Evolutionary conservation across 1,140 invertebrate species (phyloP).

Genomic region (Gerris buenoi): DNA sequence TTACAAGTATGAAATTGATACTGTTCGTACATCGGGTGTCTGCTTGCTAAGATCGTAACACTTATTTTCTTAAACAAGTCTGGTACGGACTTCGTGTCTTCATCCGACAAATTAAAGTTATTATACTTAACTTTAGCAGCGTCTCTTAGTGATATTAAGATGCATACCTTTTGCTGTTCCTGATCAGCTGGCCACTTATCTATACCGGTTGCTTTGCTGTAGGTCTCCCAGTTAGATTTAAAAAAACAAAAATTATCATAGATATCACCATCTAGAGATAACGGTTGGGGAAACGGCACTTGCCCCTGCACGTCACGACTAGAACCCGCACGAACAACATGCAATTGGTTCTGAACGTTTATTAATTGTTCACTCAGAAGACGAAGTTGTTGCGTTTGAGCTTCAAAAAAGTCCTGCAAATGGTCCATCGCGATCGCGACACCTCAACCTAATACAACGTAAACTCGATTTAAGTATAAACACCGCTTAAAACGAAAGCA

Average conservation of each 20-base stretch:
- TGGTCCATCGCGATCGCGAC: background rate
- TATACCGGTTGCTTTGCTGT: background rate
- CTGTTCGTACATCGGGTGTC: no score
- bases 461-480: background rate
- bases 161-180: no score
- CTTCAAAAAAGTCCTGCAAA: no score
- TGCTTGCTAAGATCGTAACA: no score
- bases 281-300: background rate
- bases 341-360: background rate
- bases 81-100: no score
- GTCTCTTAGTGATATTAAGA: no score
- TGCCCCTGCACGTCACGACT: background rate
- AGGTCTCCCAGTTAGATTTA: background rate
- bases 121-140: no score
- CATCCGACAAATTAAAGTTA: no score
- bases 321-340: background rate
- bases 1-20: no score
- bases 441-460: background rate
- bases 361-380: background rate
- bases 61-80: no score
- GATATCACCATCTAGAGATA: background rate
- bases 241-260: background rate
- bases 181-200: background rate
- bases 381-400: background rate
- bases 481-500: background rate